A percentile compares a stretch with the other conserved stretches of the same genome.
Evolutionary conservation across 2,797 vertebrate species (phyloP).

Genomic region (Champsocephalus esox): DNA sequence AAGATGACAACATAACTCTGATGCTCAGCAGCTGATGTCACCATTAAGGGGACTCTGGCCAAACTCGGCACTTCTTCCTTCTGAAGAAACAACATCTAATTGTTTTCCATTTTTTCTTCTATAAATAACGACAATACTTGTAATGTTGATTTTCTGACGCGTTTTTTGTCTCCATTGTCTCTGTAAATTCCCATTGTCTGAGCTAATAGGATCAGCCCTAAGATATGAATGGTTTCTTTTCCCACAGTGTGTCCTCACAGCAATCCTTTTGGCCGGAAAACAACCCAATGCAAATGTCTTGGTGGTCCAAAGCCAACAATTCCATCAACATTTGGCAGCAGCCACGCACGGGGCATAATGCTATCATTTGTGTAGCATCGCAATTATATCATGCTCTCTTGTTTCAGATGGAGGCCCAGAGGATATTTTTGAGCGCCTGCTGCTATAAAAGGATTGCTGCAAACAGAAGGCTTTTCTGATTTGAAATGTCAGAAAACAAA

Average conservation of each 20-base stretch:
- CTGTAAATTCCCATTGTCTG: conserved; percentile 46
- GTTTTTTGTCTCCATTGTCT: conserved; percentile 19
- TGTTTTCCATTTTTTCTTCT: neutral
- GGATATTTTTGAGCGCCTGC: conserved; percentile 28
- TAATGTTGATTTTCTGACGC: conserved; percentile 3
- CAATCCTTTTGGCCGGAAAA: conserved; percentile 70
- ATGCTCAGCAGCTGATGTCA: conserved; percentile 59
- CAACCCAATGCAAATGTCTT: conserved; percentile 77
- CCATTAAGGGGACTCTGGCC: conserved; percentile 15
- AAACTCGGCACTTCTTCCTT: conserved; percentile 33
- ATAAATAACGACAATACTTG: neutral
- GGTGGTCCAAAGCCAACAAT: conserved; percentile 73
- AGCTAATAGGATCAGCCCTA: conserved; percentile 58
- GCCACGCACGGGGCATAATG: conserved; percentile 67
- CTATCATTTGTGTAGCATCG: conserved; percentile 70
- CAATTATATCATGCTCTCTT: conserved; percentile 77
- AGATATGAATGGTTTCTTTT: conserved; percentile 34
- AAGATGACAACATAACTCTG: conserved; percentile 58
- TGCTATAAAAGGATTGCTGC: conserved; percentile 10
- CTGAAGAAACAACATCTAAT: neutral
- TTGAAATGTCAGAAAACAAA: neutral
- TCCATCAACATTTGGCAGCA: conserved; percentile 82
- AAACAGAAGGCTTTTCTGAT: neutral
- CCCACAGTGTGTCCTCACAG: conserved; percentile 56
- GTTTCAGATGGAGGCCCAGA: conserved; percentile 19